Evolutionary conservation across 2,113 vertebrate species (phyloP), one percentile per base, ranked within the genome.

Genomic region (Asarcornis scutulata): DNA sequence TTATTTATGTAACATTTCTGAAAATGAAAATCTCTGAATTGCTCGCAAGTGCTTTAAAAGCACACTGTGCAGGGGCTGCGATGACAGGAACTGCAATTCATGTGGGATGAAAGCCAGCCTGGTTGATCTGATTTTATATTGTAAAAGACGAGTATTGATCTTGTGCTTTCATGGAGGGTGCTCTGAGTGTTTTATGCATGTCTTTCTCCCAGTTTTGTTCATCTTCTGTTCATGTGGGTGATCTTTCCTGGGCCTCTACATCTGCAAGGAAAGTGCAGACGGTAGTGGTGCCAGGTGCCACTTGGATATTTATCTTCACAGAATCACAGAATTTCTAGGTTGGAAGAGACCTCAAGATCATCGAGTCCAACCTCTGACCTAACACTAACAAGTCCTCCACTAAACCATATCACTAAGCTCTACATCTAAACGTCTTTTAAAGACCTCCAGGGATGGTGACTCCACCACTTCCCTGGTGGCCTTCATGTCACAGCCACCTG

Each of bases 161-260:
- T 58, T 48, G 48, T 0, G 0, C 86, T 74, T 73, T 86, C 0
- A 0, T 53, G 34, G 52, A 0, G 0, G 48, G 23, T 75, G 29
- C n/a, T 90, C 48, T 63, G n/a, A 72, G 79, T 48, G 68, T 17
- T 67, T 40, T 62, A 40, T 17, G 64, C 38, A 21, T 1, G 10
- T 55, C 73, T 91, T 76, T 83, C 38, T 68, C 36, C n/a, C 66
- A 36, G 17, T 25, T 84, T 78, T 67, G 38, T 29, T 86, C 76
- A 81, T 17, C 21, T 25, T 76, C 46, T 78, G 32, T 48, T 68
- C 71, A 38, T 12, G 0, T 0, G 23, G 38, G 17, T 82, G 77
- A 87, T 38, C 40, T 85, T 83, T 80, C 71, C 67, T 32, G 66
- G 64, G 14, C 18, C 64, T 60, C 69, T 48, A 53, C 38, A 36